Evolutionary conservation across 2,113 vertebrate genomes (phyloP).

Genomic region (Corydoras maculifer): DNA sequence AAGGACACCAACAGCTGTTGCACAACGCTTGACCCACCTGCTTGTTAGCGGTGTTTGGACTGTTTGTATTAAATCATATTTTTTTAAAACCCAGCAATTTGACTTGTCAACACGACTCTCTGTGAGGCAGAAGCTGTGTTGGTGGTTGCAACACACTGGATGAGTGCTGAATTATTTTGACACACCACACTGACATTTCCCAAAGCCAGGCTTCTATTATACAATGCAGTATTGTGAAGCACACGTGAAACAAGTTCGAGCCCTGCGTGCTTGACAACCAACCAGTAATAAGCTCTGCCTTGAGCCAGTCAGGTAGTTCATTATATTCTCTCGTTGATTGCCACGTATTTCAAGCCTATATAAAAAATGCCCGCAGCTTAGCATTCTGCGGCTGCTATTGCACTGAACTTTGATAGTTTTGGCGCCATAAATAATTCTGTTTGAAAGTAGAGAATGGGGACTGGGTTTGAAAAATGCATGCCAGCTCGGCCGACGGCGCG

Average conservation of each 20-base stretch:
- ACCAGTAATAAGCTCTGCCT: constrained; percentile 33
- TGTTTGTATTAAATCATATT: constrained; percentile 6
- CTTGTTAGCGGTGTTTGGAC: constrained; percentile 5
- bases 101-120: neutral
- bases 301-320: constrained; percentile 11
- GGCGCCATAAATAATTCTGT: constrained; percentile 49
- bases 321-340: constrained; percentile 30
- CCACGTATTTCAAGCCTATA: constrained; percentile 17
- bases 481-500: constrained; percentile 4
- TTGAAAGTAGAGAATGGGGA: constrained; percentile 28
- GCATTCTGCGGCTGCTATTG: constrained; percentile 19
- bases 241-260: constrained; percentile 25
- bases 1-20: neutral
- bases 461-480: constrained; percentile 41
- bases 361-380: constrained; percentile 11
- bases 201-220: constrained; percentile 23
- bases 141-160: constrained; percentile 10
- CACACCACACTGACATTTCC: constrained; percentile 26
- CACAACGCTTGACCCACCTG: neutral
- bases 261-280: constrained; percentile 26
- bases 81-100: constrained; percentile 16
- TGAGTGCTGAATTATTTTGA: constrained; percentile 35
- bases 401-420: constrained; percentile 43
- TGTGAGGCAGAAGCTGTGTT: constrained; percentile 7
- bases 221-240: constrained; percentile 21